Evolutionary conservation across 2,797 vertebrate species (phyloP), one percentile per base, ranked within the genome.

Genomic region (Triplophysa bombifrons): DNA sequence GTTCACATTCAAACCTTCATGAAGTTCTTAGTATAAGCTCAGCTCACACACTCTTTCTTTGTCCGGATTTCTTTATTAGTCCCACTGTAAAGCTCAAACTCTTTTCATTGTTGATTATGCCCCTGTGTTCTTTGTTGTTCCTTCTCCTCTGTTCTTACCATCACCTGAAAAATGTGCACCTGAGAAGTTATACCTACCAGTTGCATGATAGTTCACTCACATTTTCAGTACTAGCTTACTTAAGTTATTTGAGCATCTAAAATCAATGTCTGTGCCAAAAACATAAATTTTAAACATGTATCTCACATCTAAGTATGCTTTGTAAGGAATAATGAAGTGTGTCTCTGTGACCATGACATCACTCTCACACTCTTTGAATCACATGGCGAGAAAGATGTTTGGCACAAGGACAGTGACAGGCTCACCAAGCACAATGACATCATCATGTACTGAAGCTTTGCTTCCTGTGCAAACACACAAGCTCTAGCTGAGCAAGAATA

Each of bases 291-390:
- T 50, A n/a, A 34, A 50, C 25, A 30, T 48, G 3, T 19, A 46
- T 68, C 22, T 56, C 2, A 12, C 34, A 56, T 46, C 38, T 58
- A 4, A 30, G 34, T 12, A 34, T 56, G 17, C 8, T 58, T 68
- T 48, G 19, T 65, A 22, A 22, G 22, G 50, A 5, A 6, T 16
- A 58, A 17, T 79, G 56, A 65, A 87, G 76, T 63, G 83, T 72
- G 82, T 88, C 86, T 89, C 88, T 85, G 85, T 83, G n/a, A 82
- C 78, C 84, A 82, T 86, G 92, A 94, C 88, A 88, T 93, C 91
- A 93, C 84, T 66, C 67, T 88, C 88, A 85, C 83, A 84, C 88
- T 85, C 86, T 70, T 72, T 10, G 83, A 25, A 83, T 93, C 93
- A 92, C 91, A 91, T 82, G 88, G 82, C 55, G 72, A 4, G 9